These are phyloP conservation scores for Porites lutea DNA, from an alignment of 64 coral and sea anemone genomes.

Conservation along the genomic window DNA sequence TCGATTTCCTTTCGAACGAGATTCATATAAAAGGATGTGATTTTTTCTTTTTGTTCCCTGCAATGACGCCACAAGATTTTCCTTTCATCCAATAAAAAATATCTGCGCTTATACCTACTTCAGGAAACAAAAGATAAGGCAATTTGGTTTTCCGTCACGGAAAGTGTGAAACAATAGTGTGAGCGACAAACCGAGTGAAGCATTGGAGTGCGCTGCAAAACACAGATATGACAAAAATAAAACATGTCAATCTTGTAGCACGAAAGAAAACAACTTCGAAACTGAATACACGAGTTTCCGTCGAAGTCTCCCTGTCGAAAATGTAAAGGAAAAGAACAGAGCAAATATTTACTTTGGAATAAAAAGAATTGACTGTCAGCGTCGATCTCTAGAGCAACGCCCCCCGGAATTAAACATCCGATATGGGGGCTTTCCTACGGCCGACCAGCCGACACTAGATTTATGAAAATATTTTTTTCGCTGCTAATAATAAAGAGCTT, in stretches of 20 bases:
- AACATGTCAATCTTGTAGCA: neutral
- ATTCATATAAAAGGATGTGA: neutral
- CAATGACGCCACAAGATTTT: neutral
- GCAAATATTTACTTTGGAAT: conserved; percentile 45
- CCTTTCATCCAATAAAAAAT: neutral
- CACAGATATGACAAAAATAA: neutral
- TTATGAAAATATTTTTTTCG: too few species aligned
- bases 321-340: neutral
- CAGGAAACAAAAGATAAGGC: neutral
- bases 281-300: neutral
- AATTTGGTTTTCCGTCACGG: neutral
- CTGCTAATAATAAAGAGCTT: too few species aligned
- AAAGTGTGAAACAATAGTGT: neutral
- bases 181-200: neutral
- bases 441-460: too few species aligned
- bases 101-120: neutral
- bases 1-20: neutral
- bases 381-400: neutral
- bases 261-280: neutral
- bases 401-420: neutral
- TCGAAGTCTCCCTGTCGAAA: neutral
- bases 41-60: neutral
- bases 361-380: neutral
- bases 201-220: neutral
- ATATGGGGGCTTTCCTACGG: neutral